phyloP scores from a whole-genome alignment of 37 sponge, comb jelly and placozoan species.

The Sycon ciliatum region DNA sequence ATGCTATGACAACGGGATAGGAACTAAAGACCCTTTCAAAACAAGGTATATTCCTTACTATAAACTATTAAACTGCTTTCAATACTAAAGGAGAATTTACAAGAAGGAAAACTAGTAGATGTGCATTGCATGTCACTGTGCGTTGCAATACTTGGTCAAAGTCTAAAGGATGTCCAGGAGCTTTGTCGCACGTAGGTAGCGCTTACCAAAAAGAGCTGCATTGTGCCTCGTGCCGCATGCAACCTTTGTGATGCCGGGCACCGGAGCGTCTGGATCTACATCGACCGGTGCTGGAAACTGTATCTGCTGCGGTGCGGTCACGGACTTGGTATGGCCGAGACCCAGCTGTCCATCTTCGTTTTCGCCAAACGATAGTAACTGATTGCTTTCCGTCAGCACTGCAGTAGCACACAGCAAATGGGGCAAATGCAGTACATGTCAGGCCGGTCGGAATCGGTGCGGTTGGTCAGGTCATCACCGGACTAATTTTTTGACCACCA shows the following conservation, averaged over 20 bases:
- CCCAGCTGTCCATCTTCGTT: constrained; percentile 77
- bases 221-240: constrained; percentile 59
- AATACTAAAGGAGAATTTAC: not conserved
- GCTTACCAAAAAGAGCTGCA: constrained; percentile 48
- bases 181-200: no score
- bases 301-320: not conserved
- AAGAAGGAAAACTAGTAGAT: not conserved
- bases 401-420: not conserved
- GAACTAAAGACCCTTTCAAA: not conserved
- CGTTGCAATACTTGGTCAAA: no score
- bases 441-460: no score
- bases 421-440: no score
- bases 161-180: no score
- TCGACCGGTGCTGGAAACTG: no score
- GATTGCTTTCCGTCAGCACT: constrained; percentile 29
- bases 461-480: no score
- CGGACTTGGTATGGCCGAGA: constrained; percentile 14
- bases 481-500: no score
- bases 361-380: constrained; percentile 38
- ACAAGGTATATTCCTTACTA: not conserved
- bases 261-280: no score
- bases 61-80: not conserved
- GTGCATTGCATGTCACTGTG: not conserved
- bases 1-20: not conserved
- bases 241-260: constrained; percentile 36